Percentiles rank a stretch among this genome's conserved stretches.
These are phyloP conservation scores for Aradophagus sp. DNA, from an alignment of 1,140 invertebrate species.

Conservation along the genomic window DNA sequence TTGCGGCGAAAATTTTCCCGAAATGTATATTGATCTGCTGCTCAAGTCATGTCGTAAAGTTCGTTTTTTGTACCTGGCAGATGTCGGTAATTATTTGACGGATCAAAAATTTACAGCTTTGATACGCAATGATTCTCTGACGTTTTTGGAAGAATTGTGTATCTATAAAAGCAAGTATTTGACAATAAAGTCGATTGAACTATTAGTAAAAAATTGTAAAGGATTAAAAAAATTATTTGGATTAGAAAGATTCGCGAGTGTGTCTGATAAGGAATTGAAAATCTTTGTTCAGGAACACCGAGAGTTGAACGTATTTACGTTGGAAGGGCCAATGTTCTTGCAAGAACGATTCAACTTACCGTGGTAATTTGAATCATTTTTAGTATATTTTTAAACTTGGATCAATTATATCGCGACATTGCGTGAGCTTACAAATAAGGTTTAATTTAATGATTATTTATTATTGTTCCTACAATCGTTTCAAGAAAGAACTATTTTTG, in stretches of 20 bases:
- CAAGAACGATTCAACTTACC: constrained; percentile 26
- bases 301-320: neutral
- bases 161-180: constrained; percentile 24
- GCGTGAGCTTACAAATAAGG: too few species aligned
- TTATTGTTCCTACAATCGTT: too few species aligned
- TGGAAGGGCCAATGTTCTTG: constrained; percentile 14
- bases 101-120: constrained; percentile 3
- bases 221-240: constrained; percentile 19
- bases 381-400: too few species aligned
- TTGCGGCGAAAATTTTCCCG: constrained; percentile 15
- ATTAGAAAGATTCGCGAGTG: constrained; percentile 6
- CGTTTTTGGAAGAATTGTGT: constrained; percentile 15
- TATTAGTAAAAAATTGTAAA: constrained; percentile 1
- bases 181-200: constrained; percentile 7
- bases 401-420: too few species aligned
- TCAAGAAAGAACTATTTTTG: too few species aligned
- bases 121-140: constrained; percentile 1
- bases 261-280: constrained; percentile 12
- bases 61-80: constrained; percentile 5
- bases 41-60: neutral
- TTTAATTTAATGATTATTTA: too few species aligned
- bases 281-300: constrained; percentile 1
- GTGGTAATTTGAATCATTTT: too few species aligned
- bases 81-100: constrained; percentile 5
- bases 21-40: constrained; percentile 7